These are phyloP conservation scores for Coranthus polyacanthus DNA, from an alignment of 2,797 vertebrate genomes.

Conservation along the genomic window DNA sequence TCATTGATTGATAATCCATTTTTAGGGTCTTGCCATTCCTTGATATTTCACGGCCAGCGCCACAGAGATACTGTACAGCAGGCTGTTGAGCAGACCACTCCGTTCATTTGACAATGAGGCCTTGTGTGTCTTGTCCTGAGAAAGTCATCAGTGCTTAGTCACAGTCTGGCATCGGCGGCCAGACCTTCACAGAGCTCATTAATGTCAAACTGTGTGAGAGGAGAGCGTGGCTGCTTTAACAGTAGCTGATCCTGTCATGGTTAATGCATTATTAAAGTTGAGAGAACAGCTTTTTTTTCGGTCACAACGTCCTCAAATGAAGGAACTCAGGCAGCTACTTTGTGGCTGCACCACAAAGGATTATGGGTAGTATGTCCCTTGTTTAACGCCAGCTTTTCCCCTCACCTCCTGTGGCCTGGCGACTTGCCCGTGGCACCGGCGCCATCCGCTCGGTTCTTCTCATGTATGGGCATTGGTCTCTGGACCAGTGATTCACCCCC, in stretches of 20 bases:
- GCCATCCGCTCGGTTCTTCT: slow-evolving; percentile 43
- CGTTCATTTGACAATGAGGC: slow-evolving; percentile 46
- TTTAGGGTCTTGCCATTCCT: slow-evolving; percentile 38
- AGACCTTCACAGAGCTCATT: slow-evolving; percentile 35
- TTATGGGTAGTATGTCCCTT: slow-evolving; percentile 43
- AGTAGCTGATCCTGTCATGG: slow-evolving; percentile 49
- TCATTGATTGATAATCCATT: slow-evolving; percentile 53
- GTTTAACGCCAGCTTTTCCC: slow-evolving; percentile 4
- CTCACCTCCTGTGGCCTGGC: slow-evolving; percentile 32
- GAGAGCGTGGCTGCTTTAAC: slow-evolving; percentile 39
- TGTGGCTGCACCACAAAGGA: slow-evolving; percentile 44
- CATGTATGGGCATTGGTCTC: slow-evolving; percentile 69
- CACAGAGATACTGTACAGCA: not conserved
- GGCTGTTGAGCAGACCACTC: slow-evolving; percentile 2
- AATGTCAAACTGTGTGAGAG: slow-evolving; percentile 46
- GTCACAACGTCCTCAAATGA: slow-evolving; percentile 12
- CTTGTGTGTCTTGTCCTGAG: slow-evolving; percentile 61
- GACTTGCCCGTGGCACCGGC: slow-evolving; percentile 9
- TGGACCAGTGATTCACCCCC: slow-evolving; percentile 51
- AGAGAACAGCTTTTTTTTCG: slow-evolving; percentile 28
- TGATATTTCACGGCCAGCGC: slow-evolving; percentile 3
- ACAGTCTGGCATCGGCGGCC: slow-evolving; percentile 8
- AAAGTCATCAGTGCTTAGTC: slow-evolving; percentile 61
- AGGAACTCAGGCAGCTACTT: slow-evolving; percentile 32
- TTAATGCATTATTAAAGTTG: slow-evolving; percentile 69